Percentiles rank a stretch among this genome's conserved stretches.
Conservation (phyloP, 2,888 invertebrate species). For the Vandiemenella viatica region DNA sequence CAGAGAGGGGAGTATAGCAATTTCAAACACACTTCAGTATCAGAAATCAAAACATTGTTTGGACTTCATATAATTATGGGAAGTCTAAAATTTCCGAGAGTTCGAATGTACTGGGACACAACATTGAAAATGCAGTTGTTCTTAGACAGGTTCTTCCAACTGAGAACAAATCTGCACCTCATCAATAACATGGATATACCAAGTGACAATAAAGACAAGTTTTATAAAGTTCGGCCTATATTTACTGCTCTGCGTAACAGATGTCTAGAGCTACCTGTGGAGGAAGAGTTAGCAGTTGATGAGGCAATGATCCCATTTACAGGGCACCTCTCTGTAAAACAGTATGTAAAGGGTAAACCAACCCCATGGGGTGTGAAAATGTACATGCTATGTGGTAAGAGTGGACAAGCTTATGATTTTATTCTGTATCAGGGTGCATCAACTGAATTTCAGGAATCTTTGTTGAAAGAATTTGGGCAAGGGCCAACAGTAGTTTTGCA, state of each 20-base stretch:
- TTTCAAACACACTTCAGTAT: constrained; percentile 2
- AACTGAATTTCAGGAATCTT: constrained; percentile 12
- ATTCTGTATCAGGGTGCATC: constrained; percentile 17
- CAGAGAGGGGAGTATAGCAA: constrained; percentile 2
- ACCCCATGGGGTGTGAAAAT: constrained; percentile 15
- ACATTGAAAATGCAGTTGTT: constrained; percentile 15
- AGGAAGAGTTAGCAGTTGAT: constrained; percentile 16
- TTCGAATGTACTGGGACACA: constrained; percentile 11
- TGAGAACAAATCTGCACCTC: constrained; percentile 16
- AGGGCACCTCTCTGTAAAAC: constrained; percentile 12
- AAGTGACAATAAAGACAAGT: constrained; percentile 11
- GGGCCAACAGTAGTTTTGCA: constrained; percentile 15
- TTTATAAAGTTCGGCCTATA: constrained; percentile 20
- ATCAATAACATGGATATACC: constrained; percentile 16
- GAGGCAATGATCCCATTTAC: constrained; percentile 19
- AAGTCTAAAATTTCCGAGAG: constrained; percentile 8
- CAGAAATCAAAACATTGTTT: constrained; percentile 6
- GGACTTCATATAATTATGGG: constrained; percentile 7
- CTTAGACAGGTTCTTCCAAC: constrained; percentile 15
- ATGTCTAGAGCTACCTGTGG: constrained; percentile 14
- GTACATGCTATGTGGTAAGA: constrained; percentile 17
- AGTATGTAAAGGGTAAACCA: constrained; percentile 2
- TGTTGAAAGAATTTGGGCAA: constrained; percentile 1
- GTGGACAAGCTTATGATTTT: constrained; percentile 18
- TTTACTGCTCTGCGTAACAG: constrained; percentile 14